Conservation (phyloP, 2,888 invertebrate genomes). For the Drosophila conformis region DNA sequence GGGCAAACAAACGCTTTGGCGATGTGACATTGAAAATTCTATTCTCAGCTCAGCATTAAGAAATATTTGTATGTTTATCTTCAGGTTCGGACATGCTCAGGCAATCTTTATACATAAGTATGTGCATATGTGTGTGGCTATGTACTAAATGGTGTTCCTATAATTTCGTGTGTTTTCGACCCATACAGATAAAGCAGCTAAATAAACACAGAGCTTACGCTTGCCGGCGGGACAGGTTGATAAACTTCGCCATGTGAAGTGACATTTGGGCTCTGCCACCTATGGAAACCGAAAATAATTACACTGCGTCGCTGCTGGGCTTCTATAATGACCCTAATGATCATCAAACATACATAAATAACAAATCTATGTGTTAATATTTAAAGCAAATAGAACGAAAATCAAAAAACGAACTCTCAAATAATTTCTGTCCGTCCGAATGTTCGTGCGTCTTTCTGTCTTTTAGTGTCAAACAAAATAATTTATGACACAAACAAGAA, state of each 20-base stretch:
- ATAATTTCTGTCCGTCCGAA: not conserved
- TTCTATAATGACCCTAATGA: conserved; percentile 72
- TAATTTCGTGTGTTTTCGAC: conserved; percentile 15
- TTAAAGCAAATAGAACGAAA: conserved; percentile 69
- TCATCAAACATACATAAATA: conserved; percentile 63
- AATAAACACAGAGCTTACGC: conserved; percentile 49
- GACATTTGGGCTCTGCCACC: conserved; percentile 56
- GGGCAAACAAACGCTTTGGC: conserved; percentile 22
- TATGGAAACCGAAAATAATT: conserved; percentile 52
- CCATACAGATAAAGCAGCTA: conserved; percentile 68
- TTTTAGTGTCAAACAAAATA: conserved; percentile 64
- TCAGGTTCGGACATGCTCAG: conserved; percentile 38
- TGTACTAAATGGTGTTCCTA: conserved; percentile 24
- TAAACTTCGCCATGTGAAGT: conserved; percentile 70
- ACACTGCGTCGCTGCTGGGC: conserved; percentile 37
- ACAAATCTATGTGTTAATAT: conserved; percentile 66
- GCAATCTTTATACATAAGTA: conserved; percentile 13
- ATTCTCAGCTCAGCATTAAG: conserved; percentile 39
- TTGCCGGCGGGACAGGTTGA: conserved; percentile 51
- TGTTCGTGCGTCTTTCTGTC: conserved; percentile 9
- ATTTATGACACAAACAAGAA: conserved; percentile 66
- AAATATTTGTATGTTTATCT: conserved; percentile 66
- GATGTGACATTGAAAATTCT: conserved; percentile 63
- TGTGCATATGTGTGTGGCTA: not conserved
- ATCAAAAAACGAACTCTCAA: conserved; percentile 21